Base-by-base conservation (phyloP, 2,888 invertebrate genomes). In the Alloscopus bannaensis region DNA sequence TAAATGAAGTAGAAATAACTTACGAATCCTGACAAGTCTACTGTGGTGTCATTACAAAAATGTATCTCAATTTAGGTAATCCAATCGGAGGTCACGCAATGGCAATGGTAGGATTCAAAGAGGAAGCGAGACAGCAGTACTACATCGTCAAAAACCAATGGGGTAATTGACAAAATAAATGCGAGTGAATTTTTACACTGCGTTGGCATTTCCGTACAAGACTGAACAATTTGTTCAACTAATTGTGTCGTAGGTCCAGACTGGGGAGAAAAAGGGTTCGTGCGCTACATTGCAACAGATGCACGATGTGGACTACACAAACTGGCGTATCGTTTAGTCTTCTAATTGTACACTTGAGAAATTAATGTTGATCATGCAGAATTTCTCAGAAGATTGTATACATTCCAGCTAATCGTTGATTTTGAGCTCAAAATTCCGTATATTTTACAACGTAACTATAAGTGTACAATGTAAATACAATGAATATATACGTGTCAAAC, bases 131-230 rank as follows among this genome's bases (percentile, higher is more conserved):
- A 4, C n/a, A 18, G 11, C 36, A 59, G 47, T 76, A 76, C 18
- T 76, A 76, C 29, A 52, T 50, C 3, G 40, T 76, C 16, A 76
- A 76, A 36, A 76, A 76, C 29, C 76, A 76, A 50, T 76, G 76
- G 76, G 66, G 76, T 76, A 60, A 60, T 50, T 20, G 0, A 28
- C 11, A n/a, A n/a, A n/a, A n/a, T n/a, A n/a, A 22, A 8, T 29
- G 16, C n/a, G n/a, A n/a, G n/a, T 11, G 50, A 26, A 28, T 47
- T 50, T 28, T 8, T 24, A 26, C 1, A 22, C 26, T 62, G 1
- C 22, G 16, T 42, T 40, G 16, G 22, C 26, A 28, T 26, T 2
- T 16, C 22, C 16, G 29, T 8, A 60, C n/a, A n/a, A n/a, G n/a
- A n/a, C n/a, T n/a, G n/a, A n/a, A n/a, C n/a, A n/a, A n/a, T n/a